Evolutionary conservation across 2,113 vertebrate genomes (phyloP).

Genomic region (Zosterops lateralis): DNA sequence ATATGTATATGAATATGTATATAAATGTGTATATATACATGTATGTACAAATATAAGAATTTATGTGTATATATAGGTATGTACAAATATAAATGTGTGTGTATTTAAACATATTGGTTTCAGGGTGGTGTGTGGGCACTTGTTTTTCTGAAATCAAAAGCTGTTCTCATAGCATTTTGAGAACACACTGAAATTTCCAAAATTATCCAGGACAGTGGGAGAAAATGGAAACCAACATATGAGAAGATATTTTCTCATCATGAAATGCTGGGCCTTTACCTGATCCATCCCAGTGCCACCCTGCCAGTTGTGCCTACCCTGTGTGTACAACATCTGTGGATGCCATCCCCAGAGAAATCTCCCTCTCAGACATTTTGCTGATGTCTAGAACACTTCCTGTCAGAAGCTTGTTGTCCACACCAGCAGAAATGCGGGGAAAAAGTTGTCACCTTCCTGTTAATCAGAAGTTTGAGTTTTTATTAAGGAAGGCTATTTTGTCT

Average conservation of each 20-base stretch:
- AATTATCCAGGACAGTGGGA: not conserved
- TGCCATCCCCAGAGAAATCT: not conserved
- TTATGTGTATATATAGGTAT: not conserved
- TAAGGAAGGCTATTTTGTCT: not conserved
- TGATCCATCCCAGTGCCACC: not conserved
- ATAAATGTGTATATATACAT: not conserved
- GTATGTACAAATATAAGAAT: not conserved
- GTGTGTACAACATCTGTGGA: not conserved
- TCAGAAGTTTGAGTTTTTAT: not conserved
- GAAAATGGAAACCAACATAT: not conserved
- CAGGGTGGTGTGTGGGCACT: not conserved
- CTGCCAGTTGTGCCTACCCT: not conserved
- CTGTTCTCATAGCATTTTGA: not conserved
- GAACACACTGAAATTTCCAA: not conserved
- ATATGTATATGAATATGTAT: not conserved
- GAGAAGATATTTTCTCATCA: not conserved
- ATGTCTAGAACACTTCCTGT: not conserved
- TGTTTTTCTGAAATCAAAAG: not conserved
- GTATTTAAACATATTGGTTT: not conserved
- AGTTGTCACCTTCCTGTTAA: not conserved
- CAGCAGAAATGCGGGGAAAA: not conserved
- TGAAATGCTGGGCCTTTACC: not conserved
- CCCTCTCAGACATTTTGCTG: not conserved
- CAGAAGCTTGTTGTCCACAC: not conserved
- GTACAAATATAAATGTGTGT: not conserved